phyloP scores from a whole-genome alignment of 2,888 invertebrate species.

The Hirtodrosophila confusa region DNA sequence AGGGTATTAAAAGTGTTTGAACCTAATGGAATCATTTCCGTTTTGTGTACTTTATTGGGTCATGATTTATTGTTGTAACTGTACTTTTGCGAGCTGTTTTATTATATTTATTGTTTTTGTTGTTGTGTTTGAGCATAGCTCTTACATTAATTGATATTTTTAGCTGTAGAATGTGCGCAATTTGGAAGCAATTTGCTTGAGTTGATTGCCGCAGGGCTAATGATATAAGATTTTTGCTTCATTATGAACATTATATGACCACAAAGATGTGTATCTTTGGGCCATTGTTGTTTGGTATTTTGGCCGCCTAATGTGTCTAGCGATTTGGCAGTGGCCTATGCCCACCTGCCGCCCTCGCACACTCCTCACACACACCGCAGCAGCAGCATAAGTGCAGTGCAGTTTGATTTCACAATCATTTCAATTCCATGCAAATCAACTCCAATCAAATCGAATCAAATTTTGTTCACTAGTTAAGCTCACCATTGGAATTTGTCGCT shows the following conservation, averaged over 20 bases:
- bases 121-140: constrained; percentile 26
- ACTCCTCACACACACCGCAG: too few species aligned
- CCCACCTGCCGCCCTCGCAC: constrained; percentile 26
- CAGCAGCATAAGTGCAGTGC: background rate
- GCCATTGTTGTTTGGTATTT: constrained; percentile 1
- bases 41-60: constrained; percentile 44
- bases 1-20: constrained; percentile 32
- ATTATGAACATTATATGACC: constrained; percentile 19
- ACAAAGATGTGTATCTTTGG: constrained; percentile 21
- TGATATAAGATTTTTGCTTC: constrained; percentile 26
- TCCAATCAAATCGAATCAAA: constrained; percentile 17
- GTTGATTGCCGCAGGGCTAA: constrained; percentile 12
- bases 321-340: background rate
- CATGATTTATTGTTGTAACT: constrained; percentile 36
- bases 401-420: constrained; percentile 15
- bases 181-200: constrained; percentile 32
- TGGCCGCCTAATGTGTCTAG: constrained; percentile 13
- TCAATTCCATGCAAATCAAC: constrained; percentile 14
- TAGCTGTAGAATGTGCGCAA: constrained; percentile 24
- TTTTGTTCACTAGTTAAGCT: constrained; percentile 1
- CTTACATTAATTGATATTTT: constrained; percentile 54
- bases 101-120: background rate
- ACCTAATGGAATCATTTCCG: constrained; percentile 67
- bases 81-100: constrained; percentile 20
- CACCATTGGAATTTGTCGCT: constrained; percentile 1